A percentile compares a stretch with the other conserved stretches of the same genome.
These are phyloP conservation scores for Triplophysa siluroides DNA, from an alignment of 2,113 vertebrate species.

Conservation along the genomic window DNA sequence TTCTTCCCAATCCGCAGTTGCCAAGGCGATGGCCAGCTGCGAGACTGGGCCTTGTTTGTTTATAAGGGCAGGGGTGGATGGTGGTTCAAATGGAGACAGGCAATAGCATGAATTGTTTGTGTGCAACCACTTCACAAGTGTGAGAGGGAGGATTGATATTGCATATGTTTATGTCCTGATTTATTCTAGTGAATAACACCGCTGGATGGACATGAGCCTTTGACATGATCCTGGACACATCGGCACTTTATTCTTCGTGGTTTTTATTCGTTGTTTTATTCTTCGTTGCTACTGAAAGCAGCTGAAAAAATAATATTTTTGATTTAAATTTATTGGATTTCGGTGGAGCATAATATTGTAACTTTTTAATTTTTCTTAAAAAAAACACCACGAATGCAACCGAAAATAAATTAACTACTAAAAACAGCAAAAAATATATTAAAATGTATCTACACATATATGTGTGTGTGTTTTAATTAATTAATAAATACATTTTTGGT, in stretches of 20 bases:
- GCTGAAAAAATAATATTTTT: neutral
- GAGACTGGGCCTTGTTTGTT: constrained; percentile 74
- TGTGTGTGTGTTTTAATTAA: too few species aligned
- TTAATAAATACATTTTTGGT: too few species aligned
- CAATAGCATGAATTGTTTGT: constrained; percentile 67
- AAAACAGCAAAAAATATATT: too few species aligned
- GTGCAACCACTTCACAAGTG: constrained; percentile 57
- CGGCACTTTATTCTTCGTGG: neutral
- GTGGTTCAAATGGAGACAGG: constrained; percentile 71
- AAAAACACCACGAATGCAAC: too few species aligned
- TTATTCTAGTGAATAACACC: constrained; percentile 33
- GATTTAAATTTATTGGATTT: neutral
- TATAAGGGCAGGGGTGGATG: constrained; percentile 73
- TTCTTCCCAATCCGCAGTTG: constrained; percentile 72
- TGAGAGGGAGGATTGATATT: constrained; percentile 54
- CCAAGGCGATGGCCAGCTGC: constrained; percentile 80
- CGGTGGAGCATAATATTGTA: neutral
- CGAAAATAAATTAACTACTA: too few species aligned
- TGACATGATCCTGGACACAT: constrained; percentile 34
- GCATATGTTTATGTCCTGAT: constrained; percentile 56
- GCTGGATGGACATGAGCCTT: constrained; percentile 3
- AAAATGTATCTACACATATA: too few species aligned
- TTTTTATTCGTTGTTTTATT: too few species aligned
- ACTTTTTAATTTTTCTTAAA: neutral
- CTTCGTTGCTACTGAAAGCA: too few species aligned